phyloP scores from a whole-genome alignment of 2,888 invertebrate species.

The Ornithoptera priamus region DNA sequence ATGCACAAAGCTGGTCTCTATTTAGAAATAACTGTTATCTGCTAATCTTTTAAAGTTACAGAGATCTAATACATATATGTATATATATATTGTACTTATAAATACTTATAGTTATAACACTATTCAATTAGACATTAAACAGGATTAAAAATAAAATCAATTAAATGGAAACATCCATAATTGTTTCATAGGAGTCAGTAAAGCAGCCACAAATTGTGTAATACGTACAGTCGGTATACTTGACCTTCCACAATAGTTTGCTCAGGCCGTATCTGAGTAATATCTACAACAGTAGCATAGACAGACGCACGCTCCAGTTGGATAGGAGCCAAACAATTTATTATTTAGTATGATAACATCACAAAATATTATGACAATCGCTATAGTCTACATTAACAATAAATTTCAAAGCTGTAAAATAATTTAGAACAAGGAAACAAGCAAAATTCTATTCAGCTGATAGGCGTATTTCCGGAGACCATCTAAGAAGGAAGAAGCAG shows the following conservation, averaged over 20 bases:
- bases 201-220: background rate
- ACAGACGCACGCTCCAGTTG: conserved; percentile 12
- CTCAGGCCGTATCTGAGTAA: background rate
- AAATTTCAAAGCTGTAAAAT: background rate
- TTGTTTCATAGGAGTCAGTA: background rate
- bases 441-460: too few relatives aligned
- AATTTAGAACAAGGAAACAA: background rate
- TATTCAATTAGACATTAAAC: background rate
- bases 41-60: too few relatives aligned
- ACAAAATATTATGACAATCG: background rate
- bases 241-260: conserved; percentile 14
- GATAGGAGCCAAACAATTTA: conserved; percentile 12
- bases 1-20: too few relatives aligned
- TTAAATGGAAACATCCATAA: background rate
- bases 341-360: conserved; percentile 10
- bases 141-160: background rate
- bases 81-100: too few relatives aligned
- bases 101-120: too few relatives aligned
- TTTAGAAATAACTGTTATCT: too few relatives aligned
- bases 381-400: background rate
- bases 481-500: too few relatives aligned
- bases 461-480: too few relatives aligned
- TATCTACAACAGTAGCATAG: background rate
- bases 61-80: too few relatives aligned
- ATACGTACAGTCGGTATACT: conserved; percentile 4